These are phyloP conservation scores for Thomomys bottae DNA, from an alignment of 2,113 vertebrate species.

Conservation along the genomic window DNA sequence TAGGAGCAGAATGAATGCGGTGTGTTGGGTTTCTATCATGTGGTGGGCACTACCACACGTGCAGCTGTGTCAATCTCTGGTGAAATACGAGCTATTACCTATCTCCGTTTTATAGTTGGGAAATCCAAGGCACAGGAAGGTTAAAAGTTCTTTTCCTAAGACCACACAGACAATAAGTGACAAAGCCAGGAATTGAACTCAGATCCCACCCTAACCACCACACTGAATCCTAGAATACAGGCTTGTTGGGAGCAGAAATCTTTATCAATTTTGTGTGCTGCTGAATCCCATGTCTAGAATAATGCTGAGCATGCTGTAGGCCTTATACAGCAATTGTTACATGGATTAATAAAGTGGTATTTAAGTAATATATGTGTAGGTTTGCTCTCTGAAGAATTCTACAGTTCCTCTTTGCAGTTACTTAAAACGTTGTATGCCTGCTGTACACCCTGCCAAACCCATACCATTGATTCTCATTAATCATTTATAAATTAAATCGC, in stretches of 20 bases:
- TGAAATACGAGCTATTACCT: neutral
- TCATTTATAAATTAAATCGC: neutral
- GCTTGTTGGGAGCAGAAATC: neutral
- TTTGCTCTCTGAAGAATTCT: neutral
- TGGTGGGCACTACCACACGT: neutral
- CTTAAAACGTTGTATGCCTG: neutral
- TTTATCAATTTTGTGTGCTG: neutral
- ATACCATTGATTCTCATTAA: neutral
- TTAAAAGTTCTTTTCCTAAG: constrained; percentile 4
- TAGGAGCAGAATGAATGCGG: neutral
- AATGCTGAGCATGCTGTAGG: neutral
- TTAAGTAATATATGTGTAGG: neutral
- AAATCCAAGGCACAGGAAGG: neutral
- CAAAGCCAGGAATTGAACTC: neutral
- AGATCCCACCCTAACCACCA: neutral
- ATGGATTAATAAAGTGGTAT: constrained; percentile 2
- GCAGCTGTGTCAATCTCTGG: neutral
- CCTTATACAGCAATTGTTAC: constrained; percentile 32
- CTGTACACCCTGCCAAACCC: neutral
- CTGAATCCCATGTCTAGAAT: neutral
- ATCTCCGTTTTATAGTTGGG: neutral
- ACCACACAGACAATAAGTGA: neutral
- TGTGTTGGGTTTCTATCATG: neutral
- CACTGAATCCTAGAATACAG: neutral
- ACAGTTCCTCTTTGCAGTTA: neutral